phyloP scores from a whole-genome alignment of 2,113 vertebrate genomes.

The Cnemophilus loriae region DNA sequence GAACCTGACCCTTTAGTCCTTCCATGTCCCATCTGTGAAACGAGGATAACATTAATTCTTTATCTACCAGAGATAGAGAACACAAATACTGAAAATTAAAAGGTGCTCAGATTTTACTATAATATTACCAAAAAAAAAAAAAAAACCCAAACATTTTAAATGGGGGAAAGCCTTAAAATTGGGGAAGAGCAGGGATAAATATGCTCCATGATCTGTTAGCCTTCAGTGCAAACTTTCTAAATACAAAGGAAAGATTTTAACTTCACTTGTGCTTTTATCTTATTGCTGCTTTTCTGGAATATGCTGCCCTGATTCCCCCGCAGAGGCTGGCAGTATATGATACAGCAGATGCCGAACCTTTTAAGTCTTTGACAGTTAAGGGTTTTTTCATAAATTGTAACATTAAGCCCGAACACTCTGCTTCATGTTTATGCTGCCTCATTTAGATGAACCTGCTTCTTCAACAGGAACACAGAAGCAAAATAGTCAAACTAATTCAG shows the following conservation, averaged over 20 bases:
- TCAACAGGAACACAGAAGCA: not conserved
- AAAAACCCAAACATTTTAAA: not conserved
- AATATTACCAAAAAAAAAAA: not conserved
- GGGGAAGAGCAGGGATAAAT: not conserved
- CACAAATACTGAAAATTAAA: not conserved
- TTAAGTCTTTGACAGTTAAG: not conserved
- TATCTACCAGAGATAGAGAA: not conserved
- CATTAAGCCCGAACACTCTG: not conserved
- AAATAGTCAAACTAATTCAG: not conserved
- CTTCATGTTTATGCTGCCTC: not conserved
- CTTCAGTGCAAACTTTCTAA: not conserved
- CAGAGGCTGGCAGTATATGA: not conserved
- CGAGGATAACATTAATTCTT: not conserved
- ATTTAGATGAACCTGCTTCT: not conserved
- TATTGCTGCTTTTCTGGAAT: not conserved
- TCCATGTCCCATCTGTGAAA: not conserved
- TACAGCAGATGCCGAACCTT: slow-evolving; percentile 4
- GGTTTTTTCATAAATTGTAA: not conserved
- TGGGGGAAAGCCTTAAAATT: not conserved
- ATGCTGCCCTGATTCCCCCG: not conserved
- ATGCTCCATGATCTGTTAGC: not conserved
- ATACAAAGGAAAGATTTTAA: not conserved
- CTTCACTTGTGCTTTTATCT: not conserved
- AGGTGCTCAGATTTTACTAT: not conserved
- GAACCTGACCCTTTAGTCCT: not conserved